Evolutionary conservation across 2,113 vertebrate species (phyloP).

Genomic region (Tamias sibiricus): DNA sequence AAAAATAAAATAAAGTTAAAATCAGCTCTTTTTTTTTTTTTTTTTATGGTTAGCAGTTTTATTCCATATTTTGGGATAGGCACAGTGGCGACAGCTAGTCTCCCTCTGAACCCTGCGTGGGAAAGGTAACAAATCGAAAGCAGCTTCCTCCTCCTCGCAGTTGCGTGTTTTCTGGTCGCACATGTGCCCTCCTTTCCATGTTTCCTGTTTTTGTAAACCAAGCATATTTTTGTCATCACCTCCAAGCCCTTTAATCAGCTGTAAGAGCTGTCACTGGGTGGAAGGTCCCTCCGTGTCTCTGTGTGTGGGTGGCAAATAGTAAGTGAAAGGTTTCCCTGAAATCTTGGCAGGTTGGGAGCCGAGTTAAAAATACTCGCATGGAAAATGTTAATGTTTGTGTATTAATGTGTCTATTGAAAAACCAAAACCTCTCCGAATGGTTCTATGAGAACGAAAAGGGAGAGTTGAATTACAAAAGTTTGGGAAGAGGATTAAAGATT

Average conservation of each 20-base stretch:
- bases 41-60: neutral
- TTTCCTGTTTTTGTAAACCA: constrained; percentile 50
- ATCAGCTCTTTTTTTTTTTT: constrained; percentile 1
- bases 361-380: constrained; percentile 56
- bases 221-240: constrained; percentile 75
- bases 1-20: neutral
- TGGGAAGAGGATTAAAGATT: neutral
- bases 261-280: constrained; percentile 16
- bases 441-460: neutral
- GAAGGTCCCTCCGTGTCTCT: constrained; percentile 5
- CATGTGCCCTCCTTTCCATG: constrained; percentile 65
- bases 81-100: neutral
- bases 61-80: neutral
- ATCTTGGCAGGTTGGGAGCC: constrained; percentile 37
- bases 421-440: constrained; percentile 29
- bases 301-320: constrained; percentile 56
- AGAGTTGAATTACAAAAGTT: constrained; percentile 11
- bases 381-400: constrained; percentile 53
- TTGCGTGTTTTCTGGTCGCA: constrained; percentile 54
- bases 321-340: constrained; percentile 27
- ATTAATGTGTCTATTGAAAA: constrained; percentile 50
- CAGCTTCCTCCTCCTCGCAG: constrained; percentile 63
- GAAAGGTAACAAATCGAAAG: constrained; percentile 74
- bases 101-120: neutral
- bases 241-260: constrained; percentile 65